Base-by-base conservation (phyloP, 1,140 invertebrate species). In the Laodelphax striatellus region DNA sequence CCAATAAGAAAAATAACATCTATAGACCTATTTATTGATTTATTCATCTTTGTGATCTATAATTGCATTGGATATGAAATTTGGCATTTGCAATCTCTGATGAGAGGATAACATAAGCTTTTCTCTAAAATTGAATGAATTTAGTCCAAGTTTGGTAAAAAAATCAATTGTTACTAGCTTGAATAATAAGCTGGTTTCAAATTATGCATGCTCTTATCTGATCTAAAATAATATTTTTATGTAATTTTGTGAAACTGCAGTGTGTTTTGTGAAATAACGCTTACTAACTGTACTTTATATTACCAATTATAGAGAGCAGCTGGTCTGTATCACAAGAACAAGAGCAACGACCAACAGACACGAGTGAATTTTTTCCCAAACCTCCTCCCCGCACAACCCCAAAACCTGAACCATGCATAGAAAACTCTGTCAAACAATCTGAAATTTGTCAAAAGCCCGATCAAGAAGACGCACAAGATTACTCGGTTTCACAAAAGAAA, bases 401-500 rank as follows among this genome's bases (percentile, higher is more conserved):
- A 16, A 57, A 57, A 63, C 28, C 28, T 34, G 59, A 61, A 14
- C 55, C 52, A n/a, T 8, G 34, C 34, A 46, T 21, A 21, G 57
- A 64, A n/a, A 54, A 55, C 31, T 31, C 54, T 21, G 28, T 22
- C 14, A 44, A 58, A 55, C 38, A 19, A 56, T 43, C 60, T 50
- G 34, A 60, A 38, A 19, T 22, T 17, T 2, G 19, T 16, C 19
- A 31, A 28, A 17, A 31, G 10, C 34, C 34, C 10, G 34, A 38
- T 38, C 5, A 38, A 50, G 52, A 60, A 43, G 57, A 62, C 52
- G 44, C 31, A 19, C 50, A 63, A 62, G 60, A 63, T 63, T 67
- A 65, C 60, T 57, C 54, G 13, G 70, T 74, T 31, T n/a, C n/a
- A n/a, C n/a, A n/a, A n/a, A 74, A 71, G 57, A 77, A 75, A 62